Conservation (phyloP, 2,888 invertebrate species). For the Homarus gammarus region DNA sequence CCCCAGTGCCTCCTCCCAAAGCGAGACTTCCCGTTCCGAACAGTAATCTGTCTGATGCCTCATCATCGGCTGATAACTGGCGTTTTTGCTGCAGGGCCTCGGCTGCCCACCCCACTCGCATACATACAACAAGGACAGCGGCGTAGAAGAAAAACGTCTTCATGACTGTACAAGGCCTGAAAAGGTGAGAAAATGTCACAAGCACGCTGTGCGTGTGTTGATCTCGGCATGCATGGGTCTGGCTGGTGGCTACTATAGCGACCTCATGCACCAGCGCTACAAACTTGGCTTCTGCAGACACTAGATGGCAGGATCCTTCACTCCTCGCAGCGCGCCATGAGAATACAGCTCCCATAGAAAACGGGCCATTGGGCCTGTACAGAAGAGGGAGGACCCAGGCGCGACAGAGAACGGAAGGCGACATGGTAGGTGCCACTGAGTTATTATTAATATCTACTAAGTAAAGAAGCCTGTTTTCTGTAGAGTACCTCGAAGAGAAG, state of each 20-base stretch:
- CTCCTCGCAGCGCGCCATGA: slow-evolving; percentile 62
- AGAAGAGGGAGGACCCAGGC: background rate
- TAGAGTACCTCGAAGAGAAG: background rate
- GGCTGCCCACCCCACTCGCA: slow-evolving; percentile 71
- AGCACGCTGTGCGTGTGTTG: slow-evolving; percentile 44
- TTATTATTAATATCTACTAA: background rate
- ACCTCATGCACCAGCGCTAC: slow-evolving; percentile 71
- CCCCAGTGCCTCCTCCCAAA: slow-evolving; percentile 53
- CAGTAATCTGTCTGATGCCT: slow-evolving; percentile 46
- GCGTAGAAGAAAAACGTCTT: slow-evolving; percentile 72
- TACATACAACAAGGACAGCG: slow-evolving; percentile 72
- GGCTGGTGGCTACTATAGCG: slow-evolving; percentile 26
- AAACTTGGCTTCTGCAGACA: slow-evolving; percentile 65
- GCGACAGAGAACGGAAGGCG: slow-evolving; percentile 41
- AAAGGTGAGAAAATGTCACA: slow-evolving; percentile 71
- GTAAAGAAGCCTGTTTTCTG: background rate
- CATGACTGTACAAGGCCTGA: slow-evolving; percentile 71
- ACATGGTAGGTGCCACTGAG: background rate
- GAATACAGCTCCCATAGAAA: slow-evolving; percentile 67
- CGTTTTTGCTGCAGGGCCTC: slow-evolving; percentile 60
- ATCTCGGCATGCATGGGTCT: slow-evolving; percentile 58
- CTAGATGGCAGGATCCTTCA: slow-evolving; percentile 71
- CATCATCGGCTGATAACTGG: slow-evolving; percentile 37
- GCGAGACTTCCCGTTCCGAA: slow-evolving; percentile 42
- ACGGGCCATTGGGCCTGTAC: background rate